Evolutionary conservation across 2,888 invertebrate genomes (phyloP), one percentile per base, ranked within the genome.

Genomic region (Lissonota sp.): DNA sequence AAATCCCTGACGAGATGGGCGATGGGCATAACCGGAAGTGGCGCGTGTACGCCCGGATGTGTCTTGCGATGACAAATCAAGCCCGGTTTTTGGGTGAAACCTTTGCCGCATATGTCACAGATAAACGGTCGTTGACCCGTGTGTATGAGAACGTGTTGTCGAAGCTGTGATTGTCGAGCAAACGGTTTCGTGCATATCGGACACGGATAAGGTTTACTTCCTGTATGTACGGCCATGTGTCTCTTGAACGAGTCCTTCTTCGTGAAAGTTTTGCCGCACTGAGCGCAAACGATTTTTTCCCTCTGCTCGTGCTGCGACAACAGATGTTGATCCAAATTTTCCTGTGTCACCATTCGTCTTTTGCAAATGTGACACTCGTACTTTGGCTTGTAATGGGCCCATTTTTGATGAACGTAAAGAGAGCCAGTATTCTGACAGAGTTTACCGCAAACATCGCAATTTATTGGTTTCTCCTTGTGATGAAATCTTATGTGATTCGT

Each of bases 351-450:
- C 92, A 92, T 92, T 0, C 92, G 87, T 6, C 92, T 82, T 44
- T 91, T 91, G 78, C 92, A 92, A 46, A 92, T 89, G n/a, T 87
- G 86, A 64, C 92, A 92, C 73, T 92, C 92, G 79, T 84, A 92
- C 70, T 92, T 91, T 1, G 92, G 92, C 60, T 92, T 92, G 77
- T 88, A 92, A 49, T 92, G 92, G 0, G 92, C 92, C 92, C 92
- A 92, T 44, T 92, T 92, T 63, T 91, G 90, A 64, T 92, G 92
- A 0, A 93, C 92, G 74, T 92, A 92, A 0, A 92, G 86, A 0
- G 92, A 92, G 26, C 92, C 92, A 14, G 89, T 90, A 74, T 92
- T 92, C 64, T 90, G 86, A 44, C 92, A 92, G 0, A 90, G 75
- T 66, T 92, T 92, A 0, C 92, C 92, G 67, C 92, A 93, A 0